These are phyloP conservation scores for Micoletzkya japonica DNA, from an alignment of 2,888 invertebrate genomes.

Conservation along the genomic window DNA sequence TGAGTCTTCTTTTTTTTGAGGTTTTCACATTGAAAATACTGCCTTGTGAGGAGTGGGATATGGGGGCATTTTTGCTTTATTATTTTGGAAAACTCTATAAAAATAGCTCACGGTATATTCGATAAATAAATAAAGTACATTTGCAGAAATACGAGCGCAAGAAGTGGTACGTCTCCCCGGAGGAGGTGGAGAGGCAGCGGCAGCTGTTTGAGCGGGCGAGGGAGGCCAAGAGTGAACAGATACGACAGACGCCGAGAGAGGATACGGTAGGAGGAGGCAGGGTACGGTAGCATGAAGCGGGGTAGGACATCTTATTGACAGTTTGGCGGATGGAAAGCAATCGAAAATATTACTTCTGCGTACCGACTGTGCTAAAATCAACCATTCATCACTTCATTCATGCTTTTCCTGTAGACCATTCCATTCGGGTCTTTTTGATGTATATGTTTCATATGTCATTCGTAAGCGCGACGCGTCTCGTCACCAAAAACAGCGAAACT, in stretches of 20 bases:
- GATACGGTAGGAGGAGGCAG: constrained; percentile 1
- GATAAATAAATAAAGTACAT: background rate
- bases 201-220: constrained; percentile 15
- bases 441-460: no score
- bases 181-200: constrained; percentile 59
- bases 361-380: no score
- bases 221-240: constrained; percentile 25
- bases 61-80: constrained; percentile 10
- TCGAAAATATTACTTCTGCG: no score
- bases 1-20: background rate
- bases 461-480: no score
- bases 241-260: background rate
- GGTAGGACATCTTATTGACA: no score
- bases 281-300: no score
- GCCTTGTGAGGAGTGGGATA: background rate
- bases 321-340: no score
- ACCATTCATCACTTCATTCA: no score
- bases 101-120: background rate
- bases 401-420: no score
- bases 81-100: background rate
- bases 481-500: no score
- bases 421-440: no score
- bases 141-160: constrained; percentile 88
- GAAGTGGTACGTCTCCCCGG: constrained; percentile 71
- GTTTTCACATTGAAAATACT: no score